Evolutionary conservation across 2,797 vertebrate genomes (phyloP).

Genomic region (Molothrus aeneus): DNA sequence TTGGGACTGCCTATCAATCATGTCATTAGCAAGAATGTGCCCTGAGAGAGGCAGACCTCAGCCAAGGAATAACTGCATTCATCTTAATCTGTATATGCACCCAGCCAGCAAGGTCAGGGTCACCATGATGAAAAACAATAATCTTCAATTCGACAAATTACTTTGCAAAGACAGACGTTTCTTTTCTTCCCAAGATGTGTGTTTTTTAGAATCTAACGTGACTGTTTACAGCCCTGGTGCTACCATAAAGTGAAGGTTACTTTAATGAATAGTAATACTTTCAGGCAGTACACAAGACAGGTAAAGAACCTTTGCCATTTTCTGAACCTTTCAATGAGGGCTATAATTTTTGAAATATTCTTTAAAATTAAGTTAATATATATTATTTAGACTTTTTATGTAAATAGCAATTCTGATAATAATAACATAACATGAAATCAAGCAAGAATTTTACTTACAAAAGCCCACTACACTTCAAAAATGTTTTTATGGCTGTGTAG

Average conservation of each 20-base stretch:
- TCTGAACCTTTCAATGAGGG: constrained; percentile 61
- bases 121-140: constrained; percentile 99
- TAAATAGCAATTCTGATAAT: not conserved
- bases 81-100: constrained; percentile 99
- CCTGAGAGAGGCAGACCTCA: constrained; percentile 99
- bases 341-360: constrained; percentile 52
- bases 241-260: constrained; percentile 94
- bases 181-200: constrained; percentile 79
- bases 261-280: constrained; percentile 95
- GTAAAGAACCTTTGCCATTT: constrained; percentile 74
- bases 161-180: constrained; percentile 93
- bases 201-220: constrained; percentile 84
- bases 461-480: not conserved
- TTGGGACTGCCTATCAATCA: constrained; percentile 99
- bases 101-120: constrained; percentile 98
- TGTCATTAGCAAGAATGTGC: constrained; percentile 99
- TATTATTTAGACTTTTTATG: not conserved
- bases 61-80: constrained; percentile 99
- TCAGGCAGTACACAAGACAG: constrained; percentile 80
- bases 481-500: not conserved
- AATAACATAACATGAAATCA: not conserved
- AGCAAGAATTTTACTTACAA: not conserved
- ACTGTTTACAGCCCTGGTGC: constrained; percentile 91
- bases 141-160: constrained; percentile 99
- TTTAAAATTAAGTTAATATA: constrained; percentile 40